Conservation (phyloP, 2,113 vertebrate species). For the Stercorarius parasiticus region DNA sequence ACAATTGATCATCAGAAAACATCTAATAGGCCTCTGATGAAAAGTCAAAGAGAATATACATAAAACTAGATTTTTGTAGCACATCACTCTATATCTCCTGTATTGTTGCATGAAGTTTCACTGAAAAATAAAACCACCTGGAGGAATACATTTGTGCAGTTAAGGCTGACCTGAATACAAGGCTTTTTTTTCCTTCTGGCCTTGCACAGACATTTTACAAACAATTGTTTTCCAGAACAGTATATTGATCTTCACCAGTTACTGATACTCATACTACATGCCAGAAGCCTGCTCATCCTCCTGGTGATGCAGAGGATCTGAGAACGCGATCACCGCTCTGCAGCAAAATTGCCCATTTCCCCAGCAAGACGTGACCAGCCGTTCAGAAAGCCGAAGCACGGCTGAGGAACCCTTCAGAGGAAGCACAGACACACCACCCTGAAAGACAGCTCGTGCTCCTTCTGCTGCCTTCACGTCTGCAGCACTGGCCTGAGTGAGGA, state of each 20-base stretch:
- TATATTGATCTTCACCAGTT: accelerated
- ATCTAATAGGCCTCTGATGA: neutral
- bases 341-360: neutral
- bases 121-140: neutral
- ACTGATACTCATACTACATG: neutral
- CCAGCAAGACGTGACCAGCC: accelerated
- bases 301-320: neutral
- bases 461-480: neutral
- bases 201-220: neutral
- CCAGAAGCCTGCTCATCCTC: neutral
- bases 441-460: neutral
- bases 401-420: neutral
- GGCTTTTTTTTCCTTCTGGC: neutral
- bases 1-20: neutral
- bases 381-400: neutral
- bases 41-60: neutral
- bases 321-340: accelerated
- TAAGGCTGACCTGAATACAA: neutral
- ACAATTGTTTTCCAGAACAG: neutral
- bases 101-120: neutral
- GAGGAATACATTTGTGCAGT: neutral
- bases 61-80: neutral
- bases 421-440: neutral
- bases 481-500: neutral
- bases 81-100: neutral